Base-by-base conservation (phyloP, 1,140 invertebrate species). In the Meloidogyne hapla region DNA sequence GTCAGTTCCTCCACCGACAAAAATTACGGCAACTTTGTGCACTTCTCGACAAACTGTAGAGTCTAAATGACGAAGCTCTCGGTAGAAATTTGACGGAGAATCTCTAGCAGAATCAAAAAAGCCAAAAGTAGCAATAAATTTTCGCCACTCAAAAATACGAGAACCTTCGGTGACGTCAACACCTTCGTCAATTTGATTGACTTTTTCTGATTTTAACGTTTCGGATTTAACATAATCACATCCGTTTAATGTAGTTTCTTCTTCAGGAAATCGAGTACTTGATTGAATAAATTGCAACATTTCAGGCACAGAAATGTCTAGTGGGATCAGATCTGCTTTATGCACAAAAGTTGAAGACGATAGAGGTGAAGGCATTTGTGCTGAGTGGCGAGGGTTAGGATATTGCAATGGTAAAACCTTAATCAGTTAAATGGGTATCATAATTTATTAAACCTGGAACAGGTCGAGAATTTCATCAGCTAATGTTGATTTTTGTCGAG, bases 11-110 rank as follows among this genome's bases (percentile, higher is more conserved):
- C 48, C 48, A 28, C 92, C 94, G 0, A 99, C 95, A 88, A 98
- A 99, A 81, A 99, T 96, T 2, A 99, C 94, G 12, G 96, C 97
- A 84, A 99, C 93, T 89, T 99, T 99, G 88, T 99, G 96, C 0
- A 95, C 97, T 87, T 99, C 96, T 28, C 96, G 91, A 81, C 92
- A 82, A n/a, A 63, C 68, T 18, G 84, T 85, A 26, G 75, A 65
- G 74, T 86, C 84, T 63, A 86, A 69, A 72, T 86, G 84, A 40
- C 79, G 74, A 13, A 87, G 65, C 66, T 87, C 83, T 3, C 84
- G 78, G 13, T 64, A 33, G 70, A 85, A 87, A 69, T 80, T 84
- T 23, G 65, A 25, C 25, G 68, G 80, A 26, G 61, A 66, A 5
- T 56, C 64, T 48, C 68, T 69, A 26, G 74, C 62, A 6, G 70